These are phyloP conservation scores for Lonchura striata DNA, from an alignment of 2,113 vertebrate genomes.

Conservation along the genomic window DNA sequence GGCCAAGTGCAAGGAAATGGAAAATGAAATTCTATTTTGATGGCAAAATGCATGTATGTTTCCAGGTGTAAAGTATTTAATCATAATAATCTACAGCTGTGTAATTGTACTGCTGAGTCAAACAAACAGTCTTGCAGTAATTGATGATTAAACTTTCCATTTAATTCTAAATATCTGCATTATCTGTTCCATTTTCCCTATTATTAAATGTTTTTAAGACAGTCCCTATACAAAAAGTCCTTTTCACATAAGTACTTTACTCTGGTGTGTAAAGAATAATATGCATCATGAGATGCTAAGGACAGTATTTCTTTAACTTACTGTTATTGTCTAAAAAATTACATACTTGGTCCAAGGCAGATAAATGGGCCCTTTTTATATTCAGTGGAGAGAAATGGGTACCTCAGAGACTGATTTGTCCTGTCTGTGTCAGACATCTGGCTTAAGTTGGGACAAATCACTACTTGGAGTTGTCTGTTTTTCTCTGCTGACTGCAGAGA, in stretches of 20 bases:
- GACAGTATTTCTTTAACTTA: not conserved
- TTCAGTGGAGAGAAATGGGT: constrained; percentile 3
- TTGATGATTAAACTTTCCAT: not conserved
- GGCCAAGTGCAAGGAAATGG: constrained; percentile 17
- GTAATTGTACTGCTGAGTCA: not conserved
- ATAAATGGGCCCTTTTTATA: not conserved
- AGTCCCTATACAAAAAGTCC: not conserved
- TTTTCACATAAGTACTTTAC: not conserved
- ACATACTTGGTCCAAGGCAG: not conserved
- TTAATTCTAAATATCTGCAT: constrained; percentile 1
- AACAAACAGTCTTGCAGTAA: not conserved
- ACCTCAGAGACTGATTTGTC: constrained; percentile 47
- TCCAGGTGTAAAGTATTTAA: constrained; percentile 26
- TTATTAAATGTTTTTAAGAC: not conserved
- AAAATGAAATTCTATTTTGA: constrained; percentile 3
- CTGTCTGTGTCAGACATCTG: constrained; percentile 50
- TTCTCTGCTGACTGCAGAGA: constrained; percentile 44
- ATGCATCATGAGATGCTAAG: not conserved
- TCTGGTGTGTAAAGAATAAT: not conserved
- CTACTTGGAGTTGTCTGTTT: constrained; percentile 38
- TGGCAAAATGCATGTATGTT: not conserved
- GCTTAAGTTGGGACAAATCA: constrained; percentile 53
- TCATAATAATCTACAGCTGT: not conserved
- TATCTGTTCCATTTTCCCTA: not conserved
- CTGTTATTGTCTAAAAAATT: not conserved